Percentiles rank a stretch among this genome's conserved stretches.
These are phyloP conservation scores for Strigamia crassipes DNA, from an alignment of 2,888 invertebrate species.

Conservation along the genomic window DNA sequence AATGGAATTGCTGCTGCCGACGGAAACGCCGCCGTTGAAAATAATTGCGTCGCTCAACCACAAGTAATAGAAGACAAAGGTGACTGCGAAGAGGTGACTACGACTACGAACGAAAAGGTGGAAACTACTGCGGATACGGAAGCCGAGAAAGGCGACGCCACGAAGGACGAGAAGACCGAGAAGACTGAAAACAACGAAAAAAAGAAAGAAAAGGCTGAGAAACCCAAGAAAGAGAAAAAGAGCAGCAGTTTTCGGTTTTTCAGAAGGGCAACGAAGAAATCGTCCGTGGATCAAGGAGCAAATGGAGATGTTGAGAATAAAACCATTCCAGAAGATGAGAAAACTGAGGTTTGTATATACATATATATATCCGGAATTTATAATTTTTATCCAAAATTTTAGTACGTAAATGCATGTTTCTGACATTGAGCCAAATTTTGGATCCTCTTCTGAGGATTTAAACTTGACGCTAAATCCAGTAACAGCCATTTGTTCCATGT, in stretches of 20 bases:
- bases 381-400: too few relatives aligned
- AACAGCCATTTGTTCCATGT: not conserved
- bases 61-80: slow-evolving; percentile 27
- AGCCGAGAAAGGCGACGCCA: not conserved
- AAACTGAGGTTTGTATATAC: slow-evolving; percentile 13
- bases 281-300: not conserved
- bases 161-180: not conserved
- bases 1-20: slow-evolving; percentile 26
- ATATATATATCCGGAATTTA: too few relatives aligned
- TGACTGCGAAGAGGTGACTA: not conserved
- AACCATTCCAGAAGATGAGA: slow-evolving; percentile 15
- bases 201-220: slow-evolving; percentile 11
- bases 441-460: not conserved
- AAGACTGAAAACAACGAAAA: not conserved
- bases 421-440: too few relatives aligned
- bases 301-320: slow-evolving; percentile 38
- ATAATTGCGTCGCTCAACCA: slow-evolving; percentile 6
- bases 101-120: not conserved
- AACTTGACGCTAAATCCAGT: not conserved
- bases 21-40: not conserved
- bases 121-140: not conserved
- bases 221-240: not conserved
- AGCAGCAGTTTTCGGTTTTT: not conserved
- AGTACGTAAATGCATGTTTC: too few relatives aligned
- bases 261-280: not conserved